A percentile compares a stretch with the other conserved stretches of the same genome.
Evolutionary conservation across 2,797 vertebrate genomes (phyloP).

Genomic region (Amazonetta brasiliensis): DNA sequence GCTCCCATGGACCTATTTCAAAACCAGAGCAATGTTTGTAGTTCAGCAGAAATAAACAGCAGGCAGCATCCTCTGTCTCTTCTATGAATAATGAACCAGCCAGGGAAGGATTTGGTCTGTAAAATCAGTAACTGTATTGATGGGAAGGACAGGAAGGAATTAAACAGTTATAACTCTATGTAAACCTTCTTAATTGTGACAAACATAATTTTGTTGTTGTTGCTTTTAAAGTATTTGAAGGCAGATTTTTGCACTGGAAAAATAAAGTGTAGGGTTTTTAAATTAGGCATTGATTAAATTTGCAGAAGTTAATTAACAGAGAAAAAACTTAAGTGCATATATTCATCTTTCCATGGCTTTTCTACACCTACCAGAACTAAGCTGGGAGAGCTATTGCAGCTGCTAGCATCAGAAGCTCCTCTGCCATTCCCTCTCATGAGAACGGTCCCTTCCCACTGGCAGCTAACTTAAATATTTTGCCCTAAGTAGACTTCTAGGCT

Average conservation of each 20-base stretch:
- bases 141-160: constrained; percentile 43
- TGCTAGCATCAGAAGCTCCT: background rate
- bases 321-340: background rate
- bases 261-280: background rate
- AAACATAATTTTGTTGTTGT: background rate
- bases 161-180: background rate
- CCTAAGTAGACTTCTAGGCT: background rate
- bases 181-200: background rate
- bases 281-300: background rate
- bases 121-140: constrained; percentile 41
- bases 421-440: background rate
- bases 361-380: background rate
- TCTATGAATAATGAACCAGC: constrained; percentile 74
- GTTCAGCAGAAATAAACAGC: constrained; percentile 69
- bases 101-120: constrained; percentile 38
- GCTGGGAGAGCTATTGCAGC: background rate
- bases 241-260: background rate
- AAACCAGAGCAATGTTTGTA: constrained; percentile 42
- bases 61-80: constrained; percentile 1
- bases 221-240: background rate
- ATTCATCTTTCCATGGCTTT: background rate
- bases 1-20: constrained; percentile 70
- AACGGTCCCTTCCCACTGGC: background rate
- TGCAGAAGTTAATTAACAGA: background rate
- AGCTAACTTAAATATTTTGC: background rate